Evolutionary conservation across 2,113 vertebrate genomes (phyloP), one percentile per base, ranked within the genome.

Genomic region (Muntiacus reevesi): DNA sequence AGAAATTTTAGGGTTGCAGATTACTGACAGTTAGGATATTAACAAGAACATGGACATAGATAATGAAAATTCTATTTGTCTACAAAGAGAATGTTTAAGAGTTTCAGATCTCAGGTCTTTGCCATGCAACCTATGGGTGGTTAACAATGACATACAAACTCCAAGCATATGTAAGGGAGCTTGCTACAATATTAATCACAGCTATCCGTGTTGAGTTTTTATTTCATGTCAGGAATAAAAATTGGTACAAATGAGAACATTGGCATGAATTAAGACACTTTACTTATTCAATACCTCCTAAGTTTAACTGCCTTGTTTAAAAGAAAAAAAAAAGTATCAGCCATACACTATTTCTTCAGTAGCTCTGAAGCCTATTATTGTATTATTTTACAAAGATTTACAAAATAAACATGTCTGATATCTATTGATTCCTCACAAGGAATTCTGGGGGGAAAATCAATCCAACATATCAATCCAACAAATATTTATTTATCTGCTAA

Each of bases 51-150:
- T 13, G 36, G 36, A 76, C 11, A 36, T 9, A 93, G 3, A 28
- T 87, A 91, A 96, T 60, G 17, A 76, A 88, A 97, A 93, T 95
- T 96, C 40, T 83, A 19, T 67, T 78, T 95, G 57, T 2, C 50
- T 92, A 76, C 30, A 25, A 85, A 85, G 76, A 93, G 25, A 79
- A 83, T 71, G 15, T 27, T 86, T 83, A 78, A 64, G 30, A 55
- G 50, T 78, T 87, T 17, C 43, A 74, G 13, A 55, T 86, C 1
- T 21, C 45, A 60, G 59, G 28, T 67, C 30, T 91, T 92, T 55
- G 59, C 10, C 36, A 33, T 78, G 14, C 16, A 96, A 52, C 12
- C 11, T 87, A 10, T 67, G 27, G 6, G 36, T 89, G 25, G 12
- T 89, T 89, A 40, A 52, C 76, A 67, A 25, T 88, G 36, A 91